Base-by-base conservation (phyloP, 2,797 vertebrate genomes). In the Gephyroberyx darwinii region DNA sequence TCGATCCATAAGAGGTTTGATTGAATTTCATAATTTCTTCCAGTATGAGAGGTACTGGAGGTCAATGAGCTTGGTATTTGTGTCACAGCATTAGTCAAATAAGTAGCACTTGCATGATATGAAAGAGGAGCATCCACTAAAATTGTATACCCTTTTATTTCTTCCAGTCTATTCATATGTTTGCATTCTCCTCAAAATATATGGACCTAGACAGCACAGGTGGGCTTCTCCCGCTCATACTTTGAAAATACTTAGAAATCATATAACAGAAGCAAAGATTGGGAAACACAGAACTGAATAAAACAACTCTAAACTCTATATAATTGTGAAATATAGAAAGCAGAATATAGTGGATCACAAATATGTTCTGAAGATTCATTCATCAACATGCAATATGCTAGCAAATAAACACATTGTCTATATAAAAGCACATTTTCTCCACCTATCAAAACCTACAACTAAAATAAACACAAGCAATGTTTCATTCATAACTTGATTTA, bases 11-110 rank as follows among this genome's bases (percentile, higher is more conserved):
- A 69, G 71, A 84, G 79, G 65, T 89, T 89, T 90, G 90, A 90
- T 86, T 81, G 74, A 89, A 87, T 93, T 89, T 85, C 65, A 89
- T 87, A 50, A 86, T 68, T 86, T 79, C 71, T 53, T 69, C 82
- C 69, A 78, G 80, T 86, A 77, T 77, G 58, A 85, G 71, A 84
- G 78, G 66, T 82, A 78, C 56, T 82, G 56, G 56, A 66, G 71
- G 80, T 86, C 69, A 53, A 83, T 83, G 84, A 84, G 74, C 20
- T 57, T 78, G 68, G 74, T 78, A 80, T 83, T 74, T 72, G 74
- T 33, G 61, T 33, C 26, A 68, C 39, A 65, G 76, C 64, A 65
- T 84, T 85, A 85, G 78, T 86, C 80, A 87, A 82, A 89, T 81
- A 67, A 83, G 82, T 69, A 78, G 41, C 80, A 82, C 47, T 80